phyloP scores from a whole-genome alignment of 1,140 invertebrate genomes.

The Hylyphantes graminicola region DNA sequence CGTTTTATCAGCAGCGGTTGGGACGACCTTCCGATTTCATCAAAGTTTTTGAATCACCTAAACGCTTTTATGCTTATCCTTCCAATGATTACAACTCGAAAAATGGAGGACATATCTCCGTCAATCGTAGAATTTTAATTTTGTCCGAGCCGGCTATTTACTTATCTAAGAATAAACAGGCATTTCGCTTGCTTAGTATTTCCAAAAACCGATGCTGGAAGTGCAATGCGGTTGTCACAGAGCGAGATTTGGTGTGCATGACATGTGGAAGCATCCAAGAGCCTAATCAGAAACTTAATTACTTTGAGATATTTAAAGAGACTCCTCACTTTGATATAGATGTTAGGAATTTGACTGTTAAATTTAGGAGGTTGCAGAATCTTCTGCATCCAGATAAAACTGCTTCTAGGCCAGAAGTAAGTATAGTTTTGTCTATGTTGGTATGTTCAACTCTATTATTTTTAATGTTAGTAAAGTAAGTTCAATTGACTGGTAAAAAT shows the following conservation, averaged over 20 bases:
- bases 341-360: constrained; percentile 35
- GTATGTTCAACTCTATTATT: neutral
- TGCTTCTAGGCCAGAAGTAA: constrained; percentile 52
- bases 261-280: constrained; percentile 40
- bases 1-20: constrained; percentile 23
- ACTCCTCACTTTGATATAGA: constrained; percentile 57
- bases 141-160: neutral
- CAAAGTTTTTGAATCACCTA: neutral
- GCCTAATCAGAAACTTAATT: constrained; percentile 41
- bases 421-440: neutral
- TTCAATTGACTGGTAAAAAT: no score
- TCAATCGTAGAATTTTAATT: neutral
- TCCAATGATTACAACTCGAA: neutral
- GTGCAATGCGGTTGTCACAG: constrained; percentile 52
- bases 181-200: constrained; percentile 19
- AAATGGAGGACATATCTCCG: neutral
- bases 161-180: constrained; percentile 44
- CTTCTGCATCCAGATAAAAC: constrained; percentile 52
- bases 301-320: constrained; percentile 54
- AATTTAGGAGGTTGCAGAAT: constrained; percentile 49
- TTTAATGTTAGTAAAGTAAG: neutral
- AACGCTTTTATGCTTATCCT: neutral
- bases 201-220: constrained; percentile 54
- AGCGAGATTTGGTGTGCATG: constrained; percentile 55
- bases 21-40: neutral